Evolutionary conservation across 1,140 invertebrate species (phyloP), one percentile per base, ranked within the genome.

Genomic region (Amyelois transitella): DNA sequence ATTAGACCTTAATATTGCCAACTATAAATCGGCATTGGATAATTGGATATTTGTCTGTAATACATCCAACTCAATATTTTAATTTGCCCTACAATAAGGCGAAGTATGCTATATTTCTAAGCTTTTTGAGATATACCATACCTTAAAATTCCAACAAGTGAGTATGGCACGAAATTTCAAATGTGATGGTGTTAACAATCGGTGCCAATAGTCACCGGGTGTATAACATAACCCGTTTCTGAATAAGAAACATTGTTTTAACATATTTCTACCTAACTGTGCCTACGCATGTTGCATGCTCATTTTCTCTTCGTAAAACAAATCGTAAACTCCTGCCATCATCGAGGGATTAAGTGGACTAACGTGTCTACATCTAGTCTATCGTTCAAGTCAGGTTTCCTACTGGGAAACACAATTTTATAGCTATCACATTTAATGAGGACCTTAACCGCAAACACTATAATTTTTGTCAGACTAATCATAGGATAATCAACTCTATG

Each of bases 341-440:
- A 14, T 14, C 32, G 32, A 38, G 32, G 32, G 12, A 38, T 38
- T 14, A 38, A 38, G 32, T 38, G 32, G 32, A 38, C 32, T 38
- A 38, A 38, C 32, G 6, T 38, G 32, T 38, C 32, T 38, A 14
- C 4, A 14, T 28, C 25, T 38, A 38, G 32, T 38, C 32, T 14
- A 38, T 38, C 12, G n/a, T 38, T 38, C 17, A 38, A 38, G 32
- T 38, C 32, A 38, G 32, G 32, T 38, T 38, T 38, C 22, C 22
- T 24, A 24, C 4, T 24, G 32, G n/a, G 12, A 14, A 14, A 38
- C 32, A 8, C 59, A 52, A 60, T 69, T 77, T 75, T 73, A 77
- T 68, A 64, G 66, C 51, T 55, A 6, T 32, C 12, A 32, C 12
- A 32, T 32, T 32, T 32, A 32, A 32, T 32, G 28, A 32, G 4